A percentile compares a stretch with the other conserved stretches of the same genome.
Evolutionary conservation across 2,888 invertebrate genomes (phyloP).

Genomic region (Clistopyga incitator): DNA sequence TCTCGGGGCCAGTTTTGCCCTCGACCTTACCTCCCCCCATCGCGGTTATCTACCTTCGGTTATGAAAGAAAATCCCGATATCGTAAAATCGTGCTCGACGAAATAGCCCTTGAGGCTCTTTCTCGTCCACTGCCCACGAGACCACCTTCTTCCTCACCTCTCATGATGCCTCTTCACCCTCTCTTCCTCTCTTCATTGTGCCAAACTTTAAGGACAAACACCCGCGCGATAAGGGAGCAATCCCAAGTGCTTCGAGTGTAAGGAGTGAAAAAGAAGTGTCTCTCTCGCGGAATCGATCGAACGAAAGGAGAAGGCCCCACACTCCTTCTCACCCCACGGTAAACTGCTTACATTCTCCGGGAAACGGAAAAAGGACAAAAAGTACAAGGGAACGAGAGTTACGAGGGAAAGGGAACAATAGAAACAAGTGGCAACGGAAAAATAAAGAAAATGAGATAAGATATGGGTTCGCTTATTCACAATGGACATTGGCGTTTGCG

Average conservation of each 20-base stretch:
- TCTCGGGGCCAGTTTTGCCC: neutral
- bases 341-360: neutral
- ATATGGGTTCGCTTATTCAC: neutral
- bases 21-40: neutral
- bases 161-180: neutral
- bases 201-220: constrained; percentile 29
- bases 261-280: constrained; percentile 1
- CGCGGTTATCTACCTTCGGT: neutral
- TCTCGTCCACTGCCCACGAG: neutral
- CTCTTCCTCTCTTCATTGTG: constrained; percentile 15
- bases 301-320: neutral
- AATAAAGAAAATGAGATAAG: neutral
- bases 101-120: constrained; percentile 14
- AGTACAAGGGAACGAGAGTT: too few relatives aligned
- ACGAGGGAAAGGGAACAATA: too few relatives aligned
- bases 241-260: neutral
- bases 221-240: neutral
- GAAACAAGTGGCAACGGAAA: neutral
- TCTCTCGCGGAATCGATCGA: constrained; percentile 5
- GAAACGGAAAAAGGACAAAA: neutral
- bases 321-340: neutral
- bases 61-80: constrained; percentile 24
- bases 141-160: neutral
- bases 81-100: constrained; percentile 8
- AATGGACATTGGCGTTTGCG: neutral